These are phyloP conservation scores for Nilaparvata lugens DNA, from an alignment of 1,140 invertebrate species.

Conservation along the genomic window DNA sequence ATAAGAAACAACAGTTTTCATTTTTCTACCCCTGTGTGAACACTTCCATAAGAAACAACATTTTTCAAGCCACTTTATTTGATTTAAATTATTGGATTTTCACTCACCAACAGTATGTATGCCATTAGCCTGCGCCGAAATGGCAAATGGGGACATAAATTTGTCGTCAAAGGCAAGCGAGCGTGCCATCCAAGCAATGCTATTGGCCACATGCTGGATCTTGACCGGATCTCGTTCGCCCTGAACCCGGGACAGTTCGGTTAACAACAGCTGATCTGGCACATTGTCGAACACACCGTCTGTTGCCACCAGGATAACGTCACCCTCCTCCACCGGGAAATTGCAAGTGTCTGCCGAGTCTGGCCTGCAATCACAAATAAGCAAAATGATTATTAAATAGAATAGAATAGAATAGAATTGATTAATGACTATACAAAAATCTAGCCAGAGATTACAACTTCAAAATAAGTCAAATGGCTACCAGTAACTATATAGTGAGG, in stretches of 20 bases:
- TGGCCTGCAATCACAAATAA: conserved; percentile 49
- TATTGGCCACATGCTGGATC: conserved; percentile 85
- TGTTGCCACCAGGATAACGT: conserved; percentile 91
- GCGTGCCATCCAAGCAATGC: conserved; percentile 88
- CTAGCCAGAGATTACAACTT: no score
- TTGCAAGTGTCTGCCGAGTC: conserved; percentile 84
- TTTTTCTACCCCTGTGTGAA: no score
- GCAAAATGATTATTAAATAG: no score
- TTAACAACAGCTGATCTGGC: conserved; percentile 76
- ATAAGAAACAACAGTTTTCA: no score
- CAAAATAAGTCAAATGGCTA: no score
- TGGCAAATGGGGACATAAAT: conserved; percentile 92
- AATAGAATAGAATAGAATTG: no score
- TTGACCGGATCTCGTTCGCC: conserved; percentile 59
- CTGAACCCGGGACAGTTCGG: conserved; percentile 49
- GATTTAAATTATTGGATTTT: background rate
- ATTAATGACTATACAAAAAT: no score
- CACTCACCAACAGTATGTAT: conserved; percentile 79
- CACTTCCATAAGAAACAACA: no score
- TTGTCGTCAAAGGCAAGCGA: conserved; percentile 86
- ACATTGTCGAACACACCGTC: conserved; percentile 98
- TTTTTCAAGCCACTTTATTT: no score
- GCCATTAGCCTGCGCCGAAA: conserved; percentile 84
- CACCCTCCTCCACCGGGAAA: conserved; percentile 87
- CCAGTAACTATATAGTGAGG: no score